Base-by-base conservation (phyloP, 1,140 invertebrate species). In the Cephus cinctus region DNA sequence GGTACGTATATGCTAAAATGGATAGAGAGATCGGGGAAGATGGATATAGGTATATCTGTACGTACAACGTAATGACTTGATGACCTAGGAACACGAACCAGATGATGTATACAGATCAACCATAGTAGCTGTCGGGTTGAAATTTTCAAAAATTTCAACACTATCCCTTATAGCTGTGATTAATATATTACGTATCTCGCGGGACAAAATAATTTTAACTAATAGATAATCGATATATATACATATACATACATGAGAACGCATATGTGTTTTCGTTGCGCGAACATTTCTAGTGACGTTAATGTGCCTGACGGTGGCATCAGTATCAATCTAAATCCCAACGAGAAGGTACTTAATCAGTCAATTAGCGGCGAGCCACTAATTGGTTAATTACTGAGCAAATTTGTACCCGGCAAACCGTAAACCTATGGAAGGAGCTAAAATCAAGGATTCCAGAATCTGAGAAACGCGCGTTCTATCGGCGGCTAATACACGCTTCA, bases 341-440 rank as follows among this genome's bases (percentile, higher is more conserved):
- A 56, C 54, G 55, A 69, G 54, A 61, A 52, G 11, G 47, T 55
- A 63, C 54, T 67, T 69, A 67, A 69, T 69, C 60, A 60, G 52
- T 61, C 65, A 69, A 65, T 69, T 65, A 67, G 56, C 56, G 43
- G 38, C 47, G 43, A 50, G 50, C 54, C 46, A 46, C 56, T 54
- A 71, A 69, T 69, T 63, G 58, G 51, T 61, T 67, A 63, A 69
- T 68, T 68, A 65, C 57, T 49, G 40, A 47, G 43, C 49, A 54
- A 66, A 59, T 61, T 67, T 61, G 46, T 52, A 48, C 32, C 52
- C 20, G 18, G 30, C 15, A 38, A 38, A 22, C 20, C 46, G 25
- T 42, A 25, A 22, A 14, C 21, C 49, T 40, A 49, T 4, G 23
- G 27, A 41, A n/a, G 6, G 6, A n/a, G 25, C 6, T 27, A n/a